Conservation (phyloP, 2,113 vertebrate species). For the Ceratotherium simum region DNA sequence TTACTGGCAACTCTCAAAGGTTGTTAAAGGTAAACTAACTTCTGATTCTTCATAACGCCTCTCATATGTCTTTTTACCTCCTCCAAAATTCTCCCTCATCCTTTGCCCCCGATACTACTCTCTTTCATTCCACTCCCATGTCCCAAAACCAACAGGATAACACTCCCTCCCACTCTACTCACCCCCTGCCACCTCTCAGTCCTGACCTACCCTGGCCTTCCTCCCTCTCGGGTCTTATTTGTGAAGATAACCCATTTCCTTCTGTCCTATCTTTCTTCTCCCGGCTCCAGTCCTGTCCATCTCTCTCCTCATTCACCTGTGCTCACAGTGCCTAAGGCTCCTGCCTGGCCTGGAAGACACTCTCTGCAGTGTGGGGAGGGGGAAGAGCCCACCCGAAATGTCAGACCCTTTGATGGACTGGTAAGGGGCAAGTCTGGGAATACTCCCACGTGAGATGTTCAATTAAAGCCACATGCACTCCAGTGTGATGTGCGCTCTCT, state of each 20-base stretch:
- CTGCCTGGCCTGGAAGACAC: not conserved
- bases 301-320: not conserved
- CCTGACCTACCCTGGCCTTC: rapidly evolving
- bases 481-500: rapidly evolving
- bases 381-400: not conserved
- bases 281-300: not conserved
- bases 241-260: rapidly evolving
- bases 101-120: rapidly evolving
- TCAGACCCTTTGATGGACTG: not conserved
- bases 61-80: not conserved
- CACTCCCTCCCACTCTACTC: rapidly evolving
- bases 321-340: not conserved
- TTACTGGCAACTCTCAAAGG: not conserved
- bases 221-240: not conserved
- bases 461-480: rapidly evolving
- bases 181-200: rapidly evolving
- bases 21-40: not conserved
- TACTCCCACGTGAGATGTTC: rapidly evolving
- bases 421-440: no score
- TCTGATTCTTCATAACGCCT: no score
- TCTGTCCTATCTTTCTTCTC: not conserved
- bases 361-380: rapidly evolving
- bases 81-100: not conserved
- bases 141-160: not conserved
- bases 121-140: not conserved